Conservation (phyloP, 2,113 vertebrate species). For the Mastomys coucha region DNA sequence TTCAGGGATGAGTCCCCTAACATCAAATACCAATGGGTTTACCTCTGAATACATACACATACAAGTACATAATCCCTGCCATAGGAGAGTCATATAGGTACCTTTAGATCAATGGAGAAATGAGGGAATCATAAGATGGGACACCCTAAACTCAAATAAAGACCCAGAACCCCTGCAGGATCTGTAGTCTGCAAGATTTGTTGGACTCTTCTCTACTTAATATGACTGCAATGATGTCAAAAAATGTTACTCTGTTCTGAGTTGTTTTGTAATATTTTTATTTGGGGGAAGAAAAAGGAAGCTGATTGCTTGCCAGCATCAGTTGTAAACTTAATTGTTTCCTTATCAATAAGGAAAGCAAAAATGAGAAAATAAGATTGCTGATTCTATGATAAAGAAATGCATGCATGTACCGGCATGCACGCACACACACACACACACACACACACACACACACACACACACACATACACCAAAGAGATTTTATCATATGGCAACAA, state of each 20-base stretch:
- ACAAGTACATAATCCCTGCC: not conserved
- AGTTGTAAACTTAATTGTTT: not conserved
- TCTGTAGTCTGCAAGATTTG: not conserved
- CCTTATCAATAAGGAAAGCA: not conserved
- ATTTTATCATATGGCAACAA: not conserved
- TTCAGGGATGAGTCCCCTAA: not conserved
- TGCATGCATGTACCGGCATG: not conserved
- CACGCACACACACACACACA: too few species aligned
- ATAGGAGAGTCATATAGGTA: not conserved
- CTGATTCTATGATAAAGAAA: not conserved
- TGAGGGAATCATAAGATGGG: too few species aligned
- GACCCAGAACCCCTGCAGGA: not conserved
- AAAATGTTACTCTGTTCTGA: too few species aligned
- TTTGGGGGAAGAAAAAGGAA: not conserved
- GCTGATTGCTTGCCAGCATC: not conserved
- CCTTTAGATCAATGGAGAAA: not conserved
- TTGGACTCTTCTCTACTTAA: not conserved
- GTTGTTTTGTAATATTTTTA: not conserved
- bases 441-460: too few species aligned
- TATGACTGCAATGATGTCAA: too few species aligned
- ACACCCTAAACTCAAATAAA: too few species aligned
- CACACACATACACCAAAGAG: not conserved
- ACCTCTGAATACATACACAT: not conserved
- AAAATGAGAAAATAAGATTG: not conserved
- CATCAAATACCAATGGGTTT: not conserved